Base-by-base conservation (phyloP, 37 sponge, comb jelly and placozoan genomes). In the Beroe ovata region DNA sequence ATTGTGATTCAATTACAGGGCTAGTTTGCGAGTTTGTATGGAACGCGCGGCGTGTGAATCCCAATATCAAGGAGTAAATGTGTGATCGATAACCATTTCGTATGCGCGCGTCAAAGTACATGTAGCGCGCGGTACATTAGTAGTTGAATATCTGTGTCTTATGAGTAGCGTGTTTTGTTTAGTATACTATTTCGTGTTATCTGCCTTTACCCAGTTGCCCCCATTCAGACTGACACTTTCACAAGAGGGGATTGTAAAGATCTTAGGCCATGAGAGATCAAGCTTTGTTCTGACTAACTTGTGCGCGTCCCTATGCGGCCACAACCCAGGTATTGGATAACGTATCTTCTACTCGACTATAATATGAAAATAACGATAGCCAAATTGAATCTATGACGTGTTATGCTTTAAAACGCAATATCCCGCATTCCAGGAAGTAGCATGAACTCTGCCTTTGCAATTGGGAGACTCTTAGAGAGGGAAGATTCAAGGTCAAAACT, bases 361-460 rank as follows among this genome's bases (percentile, higher is more conserved):
- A n/a, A n/a, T n/a, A n/a, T n/a, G n/a, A n/a, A n/a, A n/a, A n/a
- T n/a, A n/a, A n/a, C n/a, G n/a, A n/a, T n/a, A n/a, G n/a, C n/a
- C n/a, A n/a, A n/a, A n/a, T n/a, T n/a, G n/a, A n/a, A n/a, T n/a
- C n/a, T n/a, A n/a, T n/a, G 11, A 6, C 54, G 6, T 16, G 6
- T 47, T 47, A 47, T 16, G 11, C 54, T 11, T 47, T 47, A 47
- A 47, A 47, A 47, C 6, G 54, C 11, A 47, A 47, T 16, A 11
- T 47, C 6, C 11, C 54, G 54, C 54, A 47, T 29, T 89, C 21
- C 64, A 89, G 89, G 89, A 2, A 89, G 89, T 18, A 62, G 89
- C 28, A 89, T 89, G 89, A 89, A 89, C 64, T 25, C 89, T 14
- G 89, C 89, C 39, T 89, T 89, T 89, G 89, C 89, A 26, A 34